Conservation (phyloP, 2,888 invertebrate species). For the Dendrolimus houi region DNA sequence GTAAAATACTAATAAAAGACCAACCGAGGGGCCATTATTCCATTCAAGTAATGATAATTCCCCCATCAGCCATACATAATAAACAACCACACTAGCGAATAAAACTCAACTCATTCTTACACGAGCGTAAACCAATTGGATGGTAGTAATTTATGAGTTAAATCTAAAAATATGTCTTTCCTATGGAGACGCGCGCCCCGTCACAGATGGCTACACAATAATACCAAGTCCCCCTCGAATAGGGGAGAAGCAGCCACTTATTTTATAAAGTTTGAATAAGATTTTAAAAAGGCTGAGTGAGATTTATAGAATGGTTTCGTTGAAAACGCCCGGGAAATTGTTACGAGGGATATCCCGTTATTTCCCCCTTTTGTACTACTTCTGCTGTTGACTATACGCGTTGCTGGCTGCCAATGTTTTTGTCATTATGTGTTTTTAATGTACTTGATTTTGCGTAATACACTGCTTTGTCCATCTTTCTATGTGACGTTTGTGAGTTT, state of each 20-base stretch:
- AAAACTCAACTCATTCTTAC: slow-evolving; percentile 62
- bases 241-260: slow-evolving; percentile 59
- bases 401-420: slow-evolving; percentile 8
- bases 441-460: too few relatives aligned
- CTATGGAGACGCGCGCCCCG: slow-evolving; percentile 56
- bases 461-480: too few relatives aligned
- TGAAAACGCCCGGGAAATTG: slow-evolving; percentile 35
- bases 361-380: slow-evolving; percentile 14
- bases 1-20: not conserved
- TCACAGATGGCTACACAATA: slow-evolving; percentile 75
- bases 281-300: slow-evolving; percentile 64
- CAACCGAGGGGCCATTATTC: not conserved
- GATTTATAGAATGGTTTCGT: slow-evolving; percentile 44
- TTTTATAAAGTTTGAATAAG: slow-evolving; percentile 75
- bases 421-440: too few relatives aligned
- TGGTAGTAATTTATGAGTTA: slow-evolving; percentile 72
- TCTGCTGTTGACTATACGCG: slow-evolving; percentile 10
- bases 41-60: not conserved
- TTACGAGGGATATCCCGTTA: slow-evolving; percentile 33
- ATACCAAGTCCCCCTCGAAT: slow-evolving; percentile 53
- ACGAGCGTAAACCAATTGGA: slow-evolving; percentile 72
- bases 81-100: slow-evolving; percentile 61
- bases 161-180: slow-evolving; percentile 75
- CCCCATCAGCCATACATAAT: slow-evolving; percentile 15
- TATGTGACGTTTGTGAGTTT: too few relatives aligned